Conservation (phyloP, 1,140 invertebrate species). For the Ctenoplectra terminalis region DNA sequence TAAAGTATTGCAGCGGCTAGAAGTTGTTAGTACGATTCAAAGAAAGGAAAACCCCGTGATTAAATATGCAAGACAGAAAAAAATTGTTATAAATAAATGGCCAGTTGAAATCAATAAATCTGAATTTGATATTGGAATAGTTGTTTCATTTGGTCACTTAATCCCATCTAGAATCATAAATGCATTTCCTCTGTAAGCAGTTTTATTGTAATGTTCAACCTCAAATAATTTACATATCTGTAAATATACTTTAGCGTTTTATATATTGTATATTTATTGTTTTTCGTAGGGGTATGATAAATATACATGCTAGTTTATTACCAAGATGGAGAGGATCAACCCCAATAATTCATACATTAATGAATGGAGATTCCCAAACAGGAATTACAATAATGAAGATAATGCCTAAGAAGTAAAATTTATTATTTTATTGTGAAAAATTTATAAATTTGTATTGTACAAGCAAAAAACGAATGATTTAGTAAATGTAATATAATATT, state of each 20-base stretch:
- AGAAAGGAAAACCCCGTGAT: conserved; percentile 83
- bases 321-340: conserved; percentile 96
- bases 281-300: conserved; percentile 92
- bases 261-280: conserved; percentile 40
- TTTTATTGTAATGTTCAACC: conserved; percentile 14
- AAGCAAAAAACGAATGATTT: neutral
- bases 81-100: conserved; percentile 84
- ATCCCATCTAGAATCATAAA: conserved; percentile 86
- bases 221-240: conserved; percentile 33
- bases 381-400: conserved; percentile 96
- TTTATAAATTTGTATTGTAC: neutral
- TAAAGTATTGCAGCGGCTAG: conserved; percentile 76
- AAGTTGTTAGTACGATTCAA: conserved; percentile 85
- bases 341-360: conserved; percentile 92
- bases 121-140: conserved; percentile 86
- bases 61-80: conserved; percentile 82
- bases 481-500: neutral
- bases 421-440: neutral
- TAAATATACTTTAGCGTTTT: conserved; percentile 11
- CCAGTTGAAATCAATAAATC: conserved; percentile 76
- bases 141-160: conserved; percentile 89
- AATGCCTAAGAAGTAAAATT: conserved; percentile 87
- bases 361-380: conserved; percentile 91
- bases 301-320: conserved; percentile 95
- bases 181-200: conserved; percentile 85